These are phyloP conservation scores for Ceratina japonica DNA, from an alignment of 1,140 invertebrate genomes.

Conservation along the genomic window DNA sequence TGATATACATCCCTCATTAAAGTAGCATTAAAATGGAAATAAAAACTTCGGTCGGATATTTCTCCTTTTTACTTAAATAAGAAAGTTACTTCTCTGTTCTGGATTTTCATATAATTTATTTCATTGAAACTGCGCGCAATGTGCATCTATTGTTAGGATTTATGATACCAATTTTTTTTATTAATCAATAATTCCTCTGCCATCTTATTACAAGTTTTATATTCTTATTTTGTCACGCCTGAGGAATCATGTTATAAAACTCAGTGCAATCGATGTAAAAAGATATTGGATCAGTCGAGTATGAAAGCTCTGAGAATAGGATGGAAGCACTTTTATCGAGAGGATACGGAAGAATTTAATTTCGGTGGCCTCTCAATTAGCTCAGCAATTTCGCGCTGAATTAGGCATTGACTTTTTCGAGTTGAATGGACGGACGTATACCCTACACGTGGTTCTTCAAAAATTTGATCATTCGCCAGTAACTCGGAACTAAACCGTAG, in stretches of 20 bases:
- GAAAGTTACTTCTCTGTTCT: not conserved
- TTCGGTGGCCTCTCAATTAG: not conserved
- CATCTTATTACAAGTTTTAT: no score
- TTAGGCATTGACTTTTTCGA: not conserved
- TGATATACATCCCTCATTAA: not conserved
- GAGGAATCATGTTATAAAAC: no score
- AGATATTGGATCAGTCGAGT: no score
- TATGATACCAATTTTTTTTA: no score
- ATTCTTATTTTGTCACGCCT: no score
- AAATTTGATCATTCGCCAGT: constrained; percentile 2
- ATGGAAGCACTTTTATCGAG: no score
- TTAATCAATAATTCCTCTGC: no score
- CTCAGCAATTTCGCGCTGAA: not conserved
- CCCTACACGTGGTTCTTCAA: no score
- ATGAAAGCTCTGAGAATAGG: no score
- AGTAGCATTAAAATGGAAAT: not conserved
- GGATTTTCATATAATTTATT: not conserved
- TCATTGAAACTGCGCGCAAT: not conserved
- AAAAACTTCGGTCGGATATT: not conserved
- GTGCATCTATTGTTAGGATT: no score
- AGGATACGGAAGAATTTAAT: not conserved
- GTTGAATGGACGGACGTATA: not conserved
- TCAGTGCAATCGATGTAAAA: no score
- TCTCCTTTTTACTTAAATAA: not conserved
- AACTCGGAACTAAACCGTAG: not conserved